Percentiles rank a stretch among this genome's conserved stretches.
Conservation (phyloP, 2,113 vertebrate species). For the Anseranas semipalmata region DNA sequence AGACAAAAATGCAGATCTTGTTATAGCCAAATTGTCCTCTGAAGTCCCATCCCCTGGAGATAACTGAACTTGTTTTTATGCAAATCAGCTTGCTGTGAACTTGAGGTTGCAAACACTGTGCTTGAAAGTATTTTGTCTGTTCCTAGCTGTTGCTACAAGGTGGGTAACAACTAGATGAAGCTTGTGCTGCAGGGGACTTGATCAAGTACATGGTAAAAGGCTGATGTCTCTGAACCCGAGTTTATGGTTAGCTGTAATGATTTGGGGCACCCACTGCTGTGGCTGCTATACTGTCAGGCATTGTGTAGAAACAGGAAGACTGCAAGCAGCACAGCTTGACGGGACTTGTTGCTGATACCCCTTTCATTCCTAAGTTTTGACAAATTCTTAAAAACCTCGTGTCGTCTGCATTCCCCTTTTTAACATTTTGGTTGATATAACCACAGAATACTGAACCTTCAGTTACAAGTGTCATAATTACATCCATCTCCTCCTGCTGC, state of each 20-base stretch:
- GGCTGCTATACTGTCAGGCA: background rate
- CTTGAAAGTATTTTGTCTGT: background rate
- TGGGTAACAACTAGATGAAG: background rate
- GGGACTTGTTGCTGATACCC: background rate
- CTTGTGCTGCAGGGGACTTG: rapidly evolving
- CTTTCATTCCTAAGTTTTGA: background rate
- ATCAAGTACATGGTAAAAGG: rapidly evolving
- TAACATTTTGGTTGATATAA: background rate
- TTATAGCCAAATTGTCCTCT: background rate
- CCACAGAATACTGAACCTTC: background rate
- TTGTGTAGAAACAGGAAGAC: background rate
- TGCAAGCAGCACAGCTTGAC: rapidly evolving
- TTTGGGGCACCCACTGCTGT: background rate
- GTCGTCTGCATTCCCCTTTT: background rate
- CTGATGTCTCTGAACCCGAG: background rate
- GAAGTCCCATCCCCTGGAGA: background rate
- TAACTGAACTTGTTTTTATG: background rate
- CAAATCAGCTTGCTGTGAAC: background rate
- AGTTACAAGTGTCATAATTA: background rate
- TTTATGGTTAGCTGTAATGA: background rate
- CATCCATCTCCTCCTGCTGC: conserved; percentile 33
- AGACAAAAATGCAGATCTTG: background rate
- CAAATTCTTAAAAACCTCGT: background rate
- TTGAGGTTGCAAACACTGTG: background rate
- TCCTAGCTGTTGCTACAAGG: background rate